Conservation (phyloP, 2,888 invertebrate species). For the Scaptomyza cyrtandrae region DNA sequence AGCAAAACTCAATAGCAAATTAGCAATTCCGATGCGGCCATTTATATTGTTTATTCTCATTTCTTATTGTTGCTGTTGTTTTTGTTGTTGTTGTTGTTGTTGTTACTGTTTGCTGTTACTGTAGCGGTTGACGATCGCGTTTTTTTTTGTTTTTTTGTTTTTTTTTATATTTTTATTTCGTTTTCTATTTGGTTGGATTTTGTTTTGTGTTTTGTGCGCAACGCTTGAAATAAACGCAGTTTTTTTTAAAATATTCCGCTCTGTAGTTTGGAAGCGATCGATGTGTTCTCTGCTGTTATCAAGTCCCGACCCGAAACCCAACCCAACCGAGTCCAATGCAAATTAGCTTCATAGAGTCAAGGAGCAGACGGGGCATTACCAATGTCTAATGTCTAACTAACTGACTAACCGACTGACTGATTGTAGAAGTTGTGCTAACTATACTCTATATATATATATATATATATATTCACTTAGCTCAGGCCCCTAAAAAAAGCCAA, state of each 20-base stretch:
- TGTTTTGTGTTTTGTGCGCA: constrained; percentile 32
- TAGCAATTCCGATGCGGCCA: constrained; percentile 80
- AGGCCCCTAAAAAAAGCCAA: constrained; percentile 12
- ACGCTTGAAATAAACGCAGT: constrained; percentile 54
- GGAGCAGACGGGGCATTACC: constrained; percentile 52
- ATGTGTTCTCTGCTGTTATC: constrained; percentile 51
- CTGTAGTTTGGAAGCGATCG: constrained; percentile 62
- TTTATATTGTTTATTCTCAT: constrained; percentile 78
- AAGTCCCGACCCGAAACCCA: constrained; percentile 58
- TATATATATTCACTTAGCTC: constrained; percentile 54
- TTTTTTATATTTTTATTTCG: constrained; percentile 65
- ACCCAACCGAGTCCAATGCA: constrained; percentile 51
- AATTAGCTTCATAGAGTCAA: constrained; percentile 48
- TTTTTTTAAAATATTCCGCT: constrained; percentile 59
- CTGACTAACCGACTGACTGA: constrained; percentile 12
- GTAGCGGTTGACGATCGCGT: constrained; percentile 66
- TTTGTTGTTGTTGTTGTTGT: constrained; percentile 27
- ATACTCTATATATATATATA: constrained; percentile 24
- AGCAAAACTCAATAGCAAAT: constrained; percentile 75
- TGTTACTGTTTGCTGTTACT: constrained; percentile 43
- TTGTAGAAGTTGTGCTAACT: neutral
- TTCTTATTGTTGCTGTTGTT: constrained; percentile 37
- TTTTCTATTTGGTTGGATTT: constrained; percentile 65
- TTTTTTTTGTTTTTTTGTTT: constrained; percentile 66
- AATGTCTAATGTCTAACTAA: constrained; percentile 68